A percentile compares a stretch with the other conserved stretches of the same genome.
Evolutionary conservation across 2,113 vertebrate genomes (phyloP).

Genomic region (Urocitellus parryii): DNA sequence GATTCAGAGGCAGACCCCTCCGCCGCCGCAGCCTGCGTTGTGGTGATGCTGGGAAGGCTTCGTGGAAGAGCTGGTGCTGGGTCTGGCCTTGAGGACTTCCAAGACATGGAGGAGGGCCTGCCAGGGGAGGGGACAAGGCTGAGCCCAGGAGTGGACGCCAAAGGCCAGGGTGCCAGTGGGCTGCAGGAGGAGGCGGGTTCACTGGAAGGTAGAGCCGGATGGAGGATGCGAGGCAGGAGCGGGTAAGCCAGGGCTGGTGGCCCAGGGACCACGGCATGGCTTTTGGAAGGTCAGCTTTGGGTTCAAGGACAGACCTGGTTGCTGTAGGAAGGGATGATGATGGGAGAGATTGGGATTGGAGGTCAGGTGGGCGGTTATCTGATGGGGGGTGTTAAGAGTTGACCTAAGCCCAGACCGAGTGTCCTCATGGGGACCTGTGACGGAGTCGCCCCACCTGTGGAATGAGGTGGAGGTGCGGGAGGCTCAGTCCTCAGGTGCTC

Average conservation of each 20-base stretch:
- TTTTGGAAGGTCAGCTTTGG: background rate
- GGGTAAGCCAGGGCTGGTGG: too few relatives aligned
- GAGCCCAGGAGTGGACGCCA: background rate
- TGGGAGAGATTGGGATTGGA: background rate
- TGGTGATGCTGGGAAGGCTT: too few relatives aligned
- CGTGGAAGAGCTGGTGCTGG: too few relatives aligned
- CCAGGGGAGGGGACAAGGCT: background rate
- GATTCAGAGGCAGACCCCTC: too few relatives aligned
- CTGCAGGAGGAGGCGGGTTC: accelerated
- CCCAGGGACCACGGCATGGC: background rate
- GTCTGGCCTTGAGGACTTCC: too few relatives aligned
- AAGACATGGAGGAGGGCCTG: background rate
- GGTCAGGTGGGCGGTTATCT: background rate
- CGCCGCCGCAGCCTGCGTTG: too few relatives aligned
- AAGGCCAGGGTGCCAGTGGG: accelerated
- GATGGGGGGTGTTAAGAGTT: background rate
- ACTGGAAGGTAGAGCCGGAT: accelerated
- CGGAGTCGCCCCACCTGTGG: background rate
- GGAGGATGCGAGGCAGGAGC: background rate
- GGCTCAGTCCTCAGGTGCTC: background rate
- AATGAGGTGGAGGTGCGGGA: background rate
- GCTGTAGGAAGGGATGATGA: background rate
- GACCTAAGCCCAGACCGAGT: background rate
- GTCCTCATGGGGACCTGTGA: background rate
- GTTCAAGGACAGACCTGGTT: background rate